Percentiles rank a stretch among this genome's conserved stretches.
These are phyloP conservation scores for Ostrea edulis DNA, from an alignment of 1,140 invertebrate species.

Conservation along the genomic window DNA sequence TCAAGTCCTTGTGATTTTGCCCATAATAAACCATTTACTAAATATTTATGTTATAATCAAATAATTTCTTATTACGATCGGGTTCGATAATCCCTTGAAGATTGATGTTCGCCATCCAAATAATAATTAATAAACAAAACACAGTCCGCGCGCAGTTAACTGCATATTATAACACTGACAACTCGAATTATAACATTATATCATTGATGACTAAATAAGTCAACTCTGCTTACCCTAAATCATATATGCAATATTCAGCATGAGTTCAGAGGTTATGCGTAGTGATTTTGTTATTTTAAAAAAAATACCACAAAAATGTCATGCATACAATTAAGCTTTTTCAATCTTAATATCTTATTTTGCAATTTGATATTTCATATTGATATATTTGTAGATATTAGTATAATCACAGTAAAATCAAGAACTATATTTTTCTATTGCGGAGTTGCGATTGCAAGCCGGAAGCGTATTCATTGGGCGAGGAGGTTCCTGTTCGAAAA, in stretches of 20 bases:
- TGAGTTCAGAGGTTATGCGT: constrained; percentile 11
- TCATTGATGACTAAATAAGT: not conserved
- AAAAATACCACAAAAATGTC: not conserved
- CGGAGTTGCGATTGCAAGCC: not conserved
- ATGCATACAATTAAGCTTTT: not conserved
- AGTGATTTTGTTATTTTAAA: not conserved
- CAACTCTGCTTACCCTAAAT: not conserved
- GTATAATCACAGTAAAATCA: not conserved
- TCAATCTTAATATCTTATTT: not conserved
- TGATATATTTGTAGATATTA: not conserved
- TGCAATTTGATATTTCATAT: not conserved
- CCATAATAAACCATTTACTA: too few species aligned
- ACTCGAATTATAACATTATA: not conserved
- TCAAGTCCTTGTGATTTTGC: too few species aligned
- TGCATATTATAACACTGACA: not conserved
- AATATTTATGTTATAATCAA: too few species aligned
- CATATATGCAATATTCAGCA: not conserved
- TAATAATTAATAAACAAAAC: not conserved
- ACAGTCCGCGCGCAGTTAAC: not conserved
- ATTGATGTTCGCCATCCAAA: not conserved
- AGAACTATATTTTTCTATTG: constrained; percentile 6
- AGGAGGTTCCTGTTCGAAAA: not conserved
- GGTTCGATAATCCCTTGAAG: not conserved
- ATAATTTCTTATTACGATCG: not conserved
- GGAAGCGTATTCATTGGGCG: constrained; percentile 35